These are phyloP conservation scores for Julus scandinavius DNA, from an alignment of 2,888 invertebrate species.

Conservation along the genomic window DNA sequence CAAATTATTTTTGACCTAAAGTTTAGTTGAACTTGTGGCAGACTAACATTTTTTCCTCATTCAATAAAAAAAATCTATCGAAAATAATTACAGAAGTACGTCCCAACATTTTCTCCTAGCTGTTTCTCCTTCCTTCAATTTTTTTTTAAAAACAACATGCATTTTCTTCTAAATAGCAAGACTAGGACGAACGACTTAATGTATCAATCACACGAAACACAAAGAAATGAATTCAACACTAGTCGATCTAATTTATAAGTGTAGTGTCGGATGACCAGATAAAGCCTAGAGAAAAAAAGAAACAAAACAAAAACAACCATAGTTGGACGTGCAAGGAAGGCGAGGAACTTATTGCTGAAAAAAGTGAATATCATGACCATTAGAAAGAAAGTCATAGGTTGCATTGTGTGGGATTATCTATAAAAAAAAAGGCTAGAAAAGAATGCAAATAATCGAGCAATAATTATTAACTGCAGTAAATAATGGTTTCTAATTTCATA, in stretches of 20 bases:
- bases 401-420: constrained; percentile 6
- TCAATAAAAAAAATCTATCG: not conserved
- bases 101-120: not conserved
- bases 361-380: constrained; percentile 38
- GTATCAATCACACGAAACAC: not conserved
- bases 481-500: not conserved
- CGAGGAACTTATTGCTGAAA: constrained; percentile 37
- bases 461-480: constrained; percentile 18
- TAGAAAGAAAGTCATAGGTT: constrained; percentile 19
- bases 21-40: not conserved
- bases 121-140: not conserved
- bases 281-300: constrained; percentile 38
- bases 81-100: no score
- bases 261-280: constrained; percentile 11
- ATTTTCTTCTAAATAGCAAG: constrained; percentile 17
- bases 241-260: not conserved
- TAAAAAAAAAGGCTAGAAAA: constrained; percentile 24
- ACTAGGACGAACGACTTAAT: constrained; percentile 1
- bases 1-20: not conserved
- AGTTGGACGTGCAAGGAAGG: constrained; percentile 50
- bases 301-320: constrained; percentile 30
- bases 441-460: constrained; percentile 18
- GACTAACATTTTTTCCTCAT: not conserved
- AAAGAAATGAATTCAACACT: constrained; percentile 10
- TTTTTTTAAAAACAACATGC: not conserved